Conservation (phyloP, 2,113 vertebrate genomes). For the Phocoena sinus region DNA sequence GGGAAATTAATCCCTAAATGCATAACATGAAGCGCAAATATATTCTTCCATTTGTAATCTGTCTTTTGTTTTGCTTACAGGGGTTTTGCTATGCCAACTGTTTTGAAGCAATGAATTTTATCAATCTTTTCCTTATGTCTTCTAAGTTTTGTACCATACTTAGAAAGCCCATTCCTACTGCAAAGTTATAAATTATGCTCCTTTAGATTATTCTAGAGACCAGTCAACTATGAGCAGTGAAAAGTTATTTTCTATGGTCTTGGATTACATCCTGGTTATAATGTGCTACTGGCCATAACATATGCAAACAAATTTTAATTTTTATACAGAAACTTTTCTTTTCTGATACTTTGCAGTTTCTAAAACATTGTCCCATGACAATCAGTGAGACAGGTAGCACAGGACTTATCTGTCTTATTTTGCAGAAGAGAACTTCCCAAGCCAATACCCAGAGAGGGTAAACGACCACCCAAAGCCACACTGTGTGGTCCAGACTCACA, state of each 20-base stretch:
- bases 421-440: neutral
- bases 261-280: neutral
- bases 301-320: neutral
- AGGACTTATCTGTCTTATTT: neutral
- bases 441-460: neutral
- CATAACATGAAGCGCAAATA: neutral
- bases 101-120: conserved; percentile 2
- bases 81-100: neutral
- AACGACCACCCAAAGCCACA: neutral
- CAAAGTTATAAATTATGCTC: neutral
- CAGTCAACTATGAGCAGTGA: neutral
- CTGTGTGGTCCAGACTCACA: neutral
- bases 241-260: neutral
- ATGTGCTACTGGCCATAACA: neutral
- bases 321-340: neutral
- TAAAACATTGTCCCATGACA: neutral
- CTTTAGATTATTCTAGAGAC: neutral
- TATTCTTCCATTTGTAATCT: neutral
- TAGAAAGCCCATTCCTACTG: neutral
- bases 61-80: neutral
- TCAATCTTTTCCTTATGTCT: neutral
- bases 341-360: neutral
- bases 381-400: neutral
- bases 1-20: neutral
- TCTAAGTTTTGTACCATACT: neutral